Evolutionary conservation across 2,797 vertebrate genomes (phyloP), one percentile per base, ranked within the genome.

Genomic region (Ctenopoma multispine): DNA sequence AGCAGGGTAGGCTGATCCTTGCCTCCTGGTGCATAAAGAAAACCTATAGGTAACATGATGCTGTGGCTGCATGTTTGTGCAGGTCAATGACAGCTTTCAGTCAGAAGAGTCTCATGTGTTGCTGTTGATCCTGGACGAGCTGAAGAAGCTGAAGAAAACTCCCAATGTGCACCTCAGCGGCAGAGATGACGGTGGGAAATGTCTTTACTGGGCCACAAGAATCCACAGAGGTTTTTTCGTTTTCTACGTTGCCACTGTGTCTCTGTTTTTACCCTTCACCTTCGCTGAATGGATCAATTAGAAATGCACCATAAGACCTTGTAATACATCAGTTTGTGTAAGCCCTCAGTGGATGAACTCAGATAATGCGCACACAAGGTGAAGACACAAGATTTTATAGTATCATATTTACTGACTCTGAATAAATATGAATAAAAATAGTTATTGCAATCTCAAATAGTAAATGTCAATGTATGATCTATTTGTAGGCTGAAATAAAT

Each of bases 201-300:
- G 10, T 0, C 0, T 17, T 1, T 50, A 15, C 43, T 90, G 83
- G 90, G 90, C 90, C 14, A 10, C 14, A 13, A 82, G 56, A 24
- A 85, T 92, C 81, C 88, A 94, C 83, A 71, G 5, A 29, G 74
- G 1, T 3, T 94, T 91, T 74, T 87, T 90, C 21, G 15, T 69
- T 21, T 77, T 90, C 67, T 94, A 94, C 29, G 0, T 91, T 27
- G 36, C 36, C 62, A 40, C 68, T 0, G 82, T 89, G 49, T 59
- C 18, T 0, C 64, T 90, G 23, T 93, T 94, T 74, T 71, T 94
- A 0, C 3, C 20, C 2, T 3, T 87, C 21, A 82, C 93, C 15
- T 90, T 51, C 61, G 41, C 12, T 0, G 79, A 83, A n/a, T 93
- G 92, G 92, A 67, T 5, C 40, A 44, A 15, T 48, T 91, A 86